Percentiles rank a stretch among this genome's conserved stretches.
Evolutionary conservation across 2,888 invertebrate genomes (phyloP).

Genomic region (Morpho achilles): DNA sequence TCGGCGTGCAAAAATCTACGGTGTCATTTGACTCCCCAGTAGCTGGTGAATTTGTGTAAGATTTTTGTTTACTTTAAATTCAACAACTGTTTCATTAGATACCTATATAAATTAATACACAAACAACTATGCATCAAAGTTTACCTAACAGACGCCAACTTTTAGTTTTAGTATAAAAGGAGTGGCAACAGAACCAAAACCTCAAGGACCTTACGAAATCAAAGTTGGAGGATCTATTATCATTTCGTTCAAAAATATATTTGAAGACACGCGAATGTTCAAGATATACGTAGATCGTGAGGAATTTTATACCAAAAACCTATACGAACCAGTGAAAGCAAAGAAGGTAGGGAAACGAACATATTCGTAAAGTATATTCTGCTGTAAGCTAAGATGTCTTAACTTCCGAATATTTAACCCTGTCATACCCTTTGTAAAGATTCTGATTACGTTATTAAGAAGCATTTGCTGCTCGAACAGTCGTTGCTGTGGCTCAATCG

Average conservation of each 20-base stretch:
- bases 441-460: no score
- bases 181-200: conserved; percentile 53
- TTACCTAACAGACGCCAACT: not conserved
- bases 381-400: no score
- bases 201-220: conserved; percentile 61
- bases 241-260: conserved; percentile 63
- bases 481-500: not conserved
- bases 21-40: conserved; percentile 53
- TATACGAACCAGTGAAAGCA: conserved; percentile 34
- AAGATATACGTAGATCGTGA: conserved; percentile 52
- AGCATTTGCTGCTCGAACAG: no score
- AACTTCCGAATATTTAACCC: no score
- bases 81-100: no score
- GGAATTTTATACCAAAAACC: conserved; percentile 54
- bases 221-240: conserved; percentile 45
- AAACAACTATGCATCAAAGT: no score
- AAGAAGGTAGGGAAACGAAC: conserved; percentile 34
- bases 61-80: conserved; percentile 13
- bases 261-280: conserved; percentile 50
- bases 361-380: no score
- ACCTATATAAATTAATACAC: no score
- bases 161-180: conserved; percentile 60
- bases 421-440: no score
- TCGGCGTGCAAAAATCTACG: conserved; percentile 50
- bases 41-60: conserved; percentile 69